Base-by-base conservation (phyloP, 2,888 invertebrate species). In the Drosophila borealis region DNA sequence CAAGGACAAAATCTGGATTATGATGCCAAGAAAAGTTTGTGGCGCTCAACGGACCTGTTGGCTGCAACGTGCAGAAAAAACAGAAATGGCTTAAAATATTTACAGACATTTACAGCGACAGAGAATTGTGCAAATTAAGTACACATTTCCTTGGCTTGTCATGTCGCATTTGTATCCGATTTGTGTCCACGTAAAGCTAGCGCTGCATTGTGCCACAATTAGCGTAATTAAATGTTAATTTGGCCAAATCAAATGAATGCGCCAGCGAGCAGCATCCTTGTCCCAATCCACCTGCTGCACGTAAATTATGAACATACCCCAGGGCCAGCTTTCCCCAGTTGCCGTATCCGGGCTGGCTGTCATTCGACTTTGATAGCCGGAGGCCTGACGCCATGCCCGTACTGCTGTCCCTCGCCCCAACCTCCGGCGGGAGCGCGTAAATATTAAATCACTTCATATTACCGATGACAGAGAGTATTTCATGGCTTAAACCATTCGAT, bases 401-500 rank as follows among this genome's bases (percentile, higher is more conserved):
- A 5, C 21, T 21, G 21, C 21, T 21, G 21, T 29, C 2, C 8
- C 8, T 29, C 29, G 29, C 1, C 29, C 2, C 29, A 2, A 34
- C n/a, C 42, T 29, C 11, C 4, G 10, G 3, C n/a, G 44, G 10
- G 13, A 39, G 33, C 25, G 65, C 64, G 64, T 84, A 53, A 78
- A 81, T 87, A 87, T 87, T 69, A 64, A 87, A 87, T 81, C 64
- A 41, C 57, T 54, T 61, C 50, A 57, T 51, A 55, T 56, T 50
- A 14, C 51, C 59, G 70, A 59, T 66, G 79, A 67, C 78, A 59
- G 51, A n/a, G 59, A 34, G 34, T 39, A 76, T 65, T 76, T 50
- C 64, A 61, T 21, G 59, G 33, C 61, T 67, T 68, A 41, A 64
- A 48, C 34, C 42, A 45, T 36, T 29, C 44, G 36, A 41, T 46